Base-by-base conservation (phyloP, 1,140 invertebrate species). In the Pogonomyrmex barbatus region DNA sequence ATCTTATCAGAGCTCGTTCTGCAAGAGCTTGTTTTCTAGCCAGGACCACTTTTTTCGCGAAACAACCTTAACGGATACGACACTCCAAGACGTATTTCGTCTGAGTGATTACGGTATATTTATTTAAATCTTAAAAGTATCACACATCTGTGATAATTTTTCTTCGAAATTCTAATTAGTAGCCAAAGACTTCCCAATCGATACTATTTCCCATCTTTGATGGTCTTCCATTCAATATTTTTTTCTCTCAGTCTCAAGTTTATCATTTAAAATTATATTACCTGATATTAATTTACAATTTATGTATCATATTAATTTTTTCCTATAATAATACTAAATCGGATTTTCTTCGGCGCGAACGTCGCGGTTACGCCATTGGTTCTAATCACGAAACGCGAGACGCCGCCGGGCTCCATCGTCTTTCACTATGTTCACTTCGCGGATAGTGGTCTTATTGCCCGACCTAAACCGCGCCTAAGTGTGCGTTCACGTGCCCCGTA, bases 401-500 rank as follows among this genome's bases (percentile, higher is more conserved):
- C 39, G 68, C 54, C 42, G 54, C 52, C 42, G 30, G 42, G 12
- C 54, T 47, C 14, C 54, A 17, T 45, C 54, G 79, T 83, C 68
- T 83, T 83, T 83, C 79, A 75, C 68, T 39, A 14, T 39, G 63
- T 39, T 86, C 58, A 42, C 30, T 73, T 84, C 33, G 33, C 75
- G 86, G 68, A 70, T 85, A 70, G 68, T 17, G 56, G 63, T 45
- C 65, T 87, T 85, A 73, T 79, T 78, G 58, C 65, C 14, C 36
- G 77, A 56, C 52, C 50, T 73, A 71, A 81, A 86, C 82, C 86
- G 83, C 87, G 39, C 70, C 76, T 58, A 87, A 52, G 45, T 63
- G 24, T 58, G 17, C 63, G 52, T 77, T 85, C 81, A 76, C 52
- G 70, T 60, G 81, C 52, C 71, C 14, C 36, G 42, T 45, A 65